Evolutionary conservation across 2,113 vertebrate genomes (phyloP).

Genomic region (Phalacrocorax aristotelis): DNA sequence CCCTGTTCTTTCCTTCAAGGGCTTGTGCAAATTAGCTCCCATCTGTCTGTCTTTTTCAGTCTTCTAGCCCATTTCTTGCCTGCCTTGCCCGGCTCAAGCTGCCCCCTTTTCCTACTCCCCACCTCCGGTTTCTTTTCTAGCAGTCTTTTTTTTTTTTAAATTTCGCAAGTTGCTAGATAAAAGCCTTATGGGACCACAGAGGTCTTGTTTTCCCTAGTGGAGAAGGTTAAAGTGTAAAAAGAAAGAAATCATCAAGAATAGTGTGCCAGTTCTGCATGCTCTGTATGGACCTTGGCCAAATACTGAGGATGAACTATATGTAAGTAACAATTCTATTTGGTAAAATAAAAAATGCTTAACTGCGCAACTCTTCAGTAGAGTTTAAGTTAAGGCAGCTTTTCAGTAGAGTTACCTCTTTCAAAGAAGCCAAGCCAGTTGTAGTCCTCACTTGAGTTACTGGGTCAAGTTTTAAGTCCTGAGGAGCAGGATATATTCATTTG

Average conservation of each 20-base stretch:
- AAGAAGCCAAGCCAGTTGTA: neutral
- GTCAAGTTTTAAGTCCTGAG: neutral
- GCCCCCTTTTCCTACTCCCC: neutral
- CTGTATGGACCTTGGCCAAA: neutral
- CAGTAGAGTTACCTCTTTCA: neutral
- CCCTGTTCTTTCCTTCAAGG: constrained; percentile 20
- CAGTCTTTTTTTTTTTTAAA: neutral
- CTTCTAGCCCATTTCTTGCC: neutral
- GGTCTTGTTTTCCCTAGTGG: neutral
- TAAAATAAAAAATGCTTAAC: neutral
- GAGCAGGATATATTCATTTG: neutral
- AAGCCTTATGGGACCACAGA: neutral
- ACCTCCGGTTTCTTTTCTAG: neutral
- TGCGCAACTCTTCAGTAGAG: neutral
- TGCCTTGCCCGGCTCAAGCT: neutral
- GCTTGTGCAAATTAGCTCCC: constrained; percentile 14
- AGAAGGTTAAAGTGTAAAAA: neutral
- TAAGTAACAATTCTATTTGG: neutral
- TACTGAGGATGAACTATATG: neutral
- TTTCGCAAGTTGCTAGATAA: neutral
- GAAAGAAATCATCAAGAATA: neutral
- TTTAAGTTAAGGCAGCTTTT: neutral
- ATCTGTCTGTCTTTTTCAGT: neutral
- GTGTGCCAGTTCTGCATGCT: neutral
- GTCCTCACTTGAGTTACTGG: neutral